phyloP scores from a whole-genome alignment of 2,888 invertebrate genomes.

The Amitus sp. region DNA sequence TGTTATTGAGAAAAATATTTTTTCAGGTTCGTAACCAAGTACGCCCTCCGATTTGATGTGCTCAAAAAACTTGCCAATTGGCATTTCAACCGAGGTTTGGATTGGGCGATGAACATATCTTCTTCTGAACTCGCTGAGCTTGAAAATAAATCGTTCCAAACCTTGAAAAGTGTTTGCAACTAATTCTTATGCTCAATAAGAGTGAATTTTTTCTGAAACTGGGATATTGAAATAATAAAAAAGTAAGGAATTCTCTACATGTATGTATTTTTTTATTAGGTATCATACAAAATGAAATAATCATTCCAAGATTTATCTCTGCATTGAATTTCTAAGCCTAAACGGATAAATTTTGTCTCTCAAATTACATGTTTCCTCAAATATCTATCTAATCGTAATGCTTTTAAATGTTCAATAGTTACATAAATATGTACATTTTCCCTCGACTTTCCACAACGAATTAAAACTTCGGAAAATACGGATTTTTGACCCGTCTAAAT shows the following conservation, averaged over 20 bases:
- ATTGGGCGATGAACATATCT: neutral
- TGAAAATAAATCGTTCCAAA: neutral
- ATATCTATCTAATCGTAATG: too few relatives aligned
- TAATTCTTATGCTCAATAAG: too few relatives aligned
- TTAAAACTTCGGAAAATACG: too few relatives aligned
- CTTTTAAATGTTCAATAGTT: slow-evolving; percentile 9
- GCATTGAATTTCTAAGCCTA: too few relatives aligned
- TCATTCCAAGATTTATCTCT: too few relatives aligned
- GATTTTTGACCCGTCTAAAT: too few relatives aligned
- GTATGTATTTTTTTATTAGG: too few relatives aligned
- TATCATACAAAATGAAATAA: slow-evolving; percentile 3
- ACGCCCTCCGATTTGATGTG: neutral
- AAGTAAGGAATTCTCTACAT: too few relatives aligned
- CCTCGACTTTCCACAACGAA: slow-evolving; percentile 14
- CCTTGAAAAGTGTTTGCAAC: neutral
- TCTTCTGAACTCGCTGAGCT: neutral
- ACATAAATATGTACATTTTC: slow-evolving; percentile 29
- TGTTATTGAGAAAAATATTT: neutral
- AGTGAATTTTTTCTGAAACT: too few relatives aligned
- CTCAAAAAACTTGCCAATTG: neutral
- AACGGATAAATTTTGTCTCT: too few relatives aligned
- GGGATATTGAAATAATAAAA: too few relatives aligned
- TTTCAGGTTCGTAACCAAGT: neutral
- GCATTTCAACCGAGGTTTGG: neutral
- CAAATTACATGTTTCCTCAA: too few relatives aligned